These are phyloP conservation scores for Bambusicola thoracicus DNA, from an alignment of 2,113 vertebrate genomes.

Conservation along the genomic window DNA sequence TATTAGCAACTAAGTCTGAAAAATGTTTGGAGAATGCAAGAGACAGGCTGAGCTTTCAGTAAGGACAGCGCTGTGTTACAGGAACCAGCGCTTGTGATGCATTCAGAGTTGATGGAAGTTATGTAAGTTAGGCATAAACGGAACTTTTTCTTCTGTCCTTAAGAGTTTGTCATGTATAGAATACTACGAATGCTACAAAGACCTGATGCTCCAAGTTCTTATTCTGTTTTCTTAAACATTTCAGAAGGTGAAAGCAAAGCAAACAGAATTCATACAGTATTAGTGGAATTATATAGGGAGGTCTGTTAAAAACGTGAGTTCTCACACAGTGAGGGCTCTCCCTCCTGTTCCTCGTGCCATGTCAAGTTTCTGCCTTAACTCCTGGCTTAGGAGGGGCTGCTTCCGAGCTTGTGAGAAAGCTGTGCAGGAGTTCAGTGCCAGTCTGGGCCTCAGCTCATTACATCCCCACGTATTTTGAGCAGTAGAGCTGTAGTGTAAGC, in stretches of 20 bases:
- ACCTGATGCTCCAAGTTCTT: background rate
- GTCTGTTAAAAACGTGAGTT: slow-evolving; percentile 37
- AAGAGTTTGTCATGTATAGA: background rate
- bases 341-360: slow-evolving; percentile 35
- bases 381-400: background rate
- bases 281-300: slow-evolving; percentile 21
- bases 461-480: background rate
- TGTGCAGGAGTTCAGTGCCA: background rate
- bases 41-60: background rate
- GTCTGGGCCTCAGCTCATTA: background rate
- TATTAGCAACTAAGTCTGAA: background rate
- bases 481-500: background rate
- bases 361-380: background rate
- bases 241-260: background rate
- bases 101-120: background rate
- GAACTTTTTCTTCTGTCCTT: background rate
- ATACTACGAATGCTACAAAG: background rate
- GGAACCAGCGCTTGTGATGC: background rate
- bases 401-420: background rate
- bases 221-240: background rate
- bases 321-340: slow-evolving; percentile 8
- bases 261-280: background rate
- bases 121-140: background rate
- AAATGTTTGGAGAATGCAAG: background rate
- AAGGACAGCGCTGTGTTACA: background rate